Evolutionary conservation across 1,140 invertebrate species (phyloP).

Genomic region (Bombus confusus): DNA sequence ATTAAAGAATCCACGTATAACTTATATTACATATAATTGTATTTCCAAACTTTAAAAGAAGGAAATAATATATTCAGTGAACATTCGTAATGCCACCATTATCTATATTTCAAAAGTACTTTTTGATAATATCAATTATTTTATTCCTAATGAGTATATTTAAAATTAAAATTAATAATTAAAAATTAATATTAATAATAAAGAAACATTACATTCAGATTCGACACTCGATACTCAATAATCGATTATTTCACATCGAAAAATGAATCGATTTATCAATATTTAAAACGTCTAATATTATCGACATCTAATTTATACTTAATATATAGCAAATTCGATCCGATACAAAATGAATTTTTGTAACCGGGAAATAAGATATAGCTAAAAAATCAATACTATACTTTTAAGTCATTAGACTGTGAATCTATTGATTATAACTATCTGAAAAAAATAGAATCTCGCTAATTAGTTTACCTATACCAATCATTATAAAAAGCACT

Average conservation of each 20-base stretch:
- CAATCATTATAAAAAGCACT: too few relatives aligned
- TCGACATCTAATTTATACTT: background rate
- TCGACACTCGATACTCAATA: background rate
- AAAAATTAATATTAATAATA: background rate
- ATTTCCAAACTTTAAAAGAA: too few relatives aligned
- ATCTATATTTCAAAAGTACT: too few relatives aligned
- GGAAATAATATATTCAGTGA: too few relatives aligned
- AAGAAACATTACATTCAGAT: background rate
- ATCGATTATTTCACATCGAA: background rate
- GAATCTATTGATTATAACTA: too few relatives aligned
- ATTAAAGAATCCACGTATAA: background rate
- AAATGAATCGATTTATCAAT: background rate
- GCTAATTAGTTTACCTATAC: too few relatives aligned
- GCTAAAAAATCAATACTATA: background rate
- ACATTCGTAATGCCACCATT: too few relatives aligned
- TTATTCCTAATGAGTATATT: background rate
- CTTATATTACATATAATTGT: too few relatives aligned
- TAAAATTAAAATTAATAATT: background rate
- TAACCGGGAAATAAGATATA: background rate
- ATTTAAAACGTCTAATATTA: background rate
- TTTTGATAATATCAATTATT: too few relatives aligned
- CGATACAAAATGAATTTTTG: background rate
- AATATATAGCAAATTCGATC: background rate
- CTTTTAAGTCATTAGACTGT: too few relatives aligned
- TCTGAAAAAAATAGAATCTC: too few relatives aligned